Conservation (phyloP, 2,113 vertebrate genomes). For the Pseudorectes ferrugineus region DNA sequence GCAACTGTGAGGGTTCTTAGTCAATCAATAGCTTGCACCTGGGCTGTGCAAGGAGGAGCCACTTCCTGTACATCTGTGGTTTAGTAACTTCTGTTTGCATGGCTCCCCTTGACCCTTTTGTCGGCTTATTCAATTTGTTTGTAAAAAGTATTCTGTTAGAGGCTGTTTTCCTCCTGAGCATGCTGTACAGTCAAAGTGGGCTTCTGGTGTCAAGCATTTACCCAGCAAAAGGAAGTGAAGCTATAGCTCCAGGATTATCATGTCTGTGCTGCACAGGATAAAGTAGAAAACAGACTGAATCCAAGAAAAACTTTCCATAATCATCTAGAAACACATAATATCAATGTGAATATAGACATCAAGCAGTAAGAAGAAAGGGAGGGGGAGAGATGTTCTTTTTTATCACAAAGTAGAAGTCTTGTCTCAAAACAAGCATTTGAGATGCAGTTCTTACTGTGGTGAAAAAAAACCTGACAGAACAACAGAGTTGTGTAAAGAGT, state of each 20-base stretch:
- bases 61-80: neutral
- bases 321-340: neutral
- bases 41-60: neutral
- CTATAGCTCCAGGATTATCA: neutral
- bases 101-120: neutral
- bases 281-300: neutral
- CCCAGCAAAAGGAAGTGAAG: neutral
- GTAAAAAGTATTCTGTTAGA: neutral
- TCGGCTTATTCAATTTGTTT: neutral
- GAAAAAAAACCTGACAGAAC: neutral
- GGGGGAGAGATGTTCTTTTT: neutral
- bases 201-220: neutral
- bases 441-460: neutral
- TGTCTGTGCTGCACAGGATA: neutral
- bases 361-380: neutral
- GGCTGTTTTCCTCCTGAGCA: neutral
- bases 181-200: neutral
- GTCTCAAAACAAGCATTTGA: neutral
- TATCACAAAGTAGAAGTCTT: neutral
- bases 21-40: neutral
- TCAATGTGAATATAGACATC: neutral
- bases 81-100: neutral
- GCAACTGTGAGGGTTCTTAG: neutral
- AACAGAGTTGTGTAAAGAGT: neutral
- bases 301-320: neutral